Base-by-base conservation (phyloP, 2,888 invertebrate species). In the Plagiodera versicolora region DNA sequence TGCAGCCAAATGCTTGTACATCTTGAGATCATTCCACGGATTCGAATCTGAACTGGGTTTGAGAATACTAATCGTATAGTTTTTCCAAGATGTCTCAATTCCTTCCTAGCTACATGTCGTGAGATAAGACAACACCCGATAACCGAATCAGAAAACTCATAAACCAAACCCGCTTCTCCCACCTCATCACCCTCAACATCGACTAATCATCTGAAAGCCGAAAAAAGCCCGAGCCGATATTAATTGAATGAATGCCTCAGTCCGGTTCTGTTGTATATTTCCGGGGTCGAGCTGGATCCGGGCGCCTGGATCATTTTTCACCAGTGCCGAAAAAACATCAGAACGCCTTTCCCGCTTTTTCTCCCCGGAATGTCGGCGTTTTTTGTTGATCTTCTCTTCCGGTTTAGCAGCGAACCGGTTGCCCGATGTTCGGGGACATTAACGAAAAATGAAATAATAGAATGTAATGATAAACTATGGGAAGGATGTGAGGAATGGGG, bases 341-440 rank as follows among this genome's bases (percentile, higher is more conserved):
- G 72, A 72, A 71, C 73, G 75, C 76, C 76, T 76, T 74, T 73
- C 74, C 73, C 72, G 70, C 72, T 75, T 75, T 75, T 75, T 77
- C 66, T 67, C 59, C 66, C 69, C 68, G 71, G 71, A 72, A 74
- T 70, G 72, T 70, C 65, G 66, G 67, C 67, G 66, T 71, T 74
- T 72, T 69, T 70, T 67, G 66, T 61, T 60, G 35, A 39, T 61
- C 64, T 62, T 65, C 61, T 65, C 64, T 56, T 58, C 48, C 51
- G 55, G 19, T 39, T 50, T 44, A 58, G 47, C 59, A 50, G 39
- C 39, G 24, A 51, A 39, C 46, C 24, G 61, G 61, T 51, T 6
- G 53, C 61, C 68, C 66, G 64, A 59, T 70, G 71, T 73, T 72
- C 72, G 59, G 71, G 70, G 69, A 72, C 73, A 72, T 72, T 72